A percentile compares a stretch with the other conserved stretches of the same genome.
Evolutionary conservation across 1,140 invertebrate species (phyloP).

Genomic region (Aphelinus atriplicis): DNA sequence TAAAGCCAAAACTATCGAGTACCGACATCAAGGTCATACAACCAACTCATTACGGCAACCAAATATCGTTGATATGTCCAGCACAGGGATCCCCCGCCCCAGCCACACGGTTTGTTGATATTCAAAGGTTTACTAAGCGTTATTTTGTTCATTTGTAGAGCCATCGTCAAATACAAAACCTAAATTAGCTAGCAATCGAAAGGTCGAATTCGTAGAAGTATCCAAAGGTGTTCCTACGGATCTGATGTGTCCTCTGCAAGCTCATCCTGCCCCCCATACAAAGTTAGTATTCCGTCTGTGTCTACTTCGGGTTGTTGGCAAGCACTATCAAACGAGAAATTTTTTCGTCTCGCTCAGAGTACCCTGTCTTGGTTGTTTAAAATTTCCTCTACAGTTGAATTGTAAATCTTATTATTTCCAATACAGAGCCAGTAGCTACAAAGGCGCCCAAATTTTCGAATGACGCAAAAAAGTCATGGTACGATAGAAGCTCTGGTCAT

Average conservation of each 20-base stretch:
- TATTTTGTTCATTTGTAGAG: slow-evolving; percentile 56
- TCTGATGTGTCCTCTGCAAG: slow-evolving; percentile 71
- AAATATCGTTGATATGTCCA: slow-evolving; percentile 72
- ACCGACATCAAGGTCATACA: slow-evolving; percentile 59
- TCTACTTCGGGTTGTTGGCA: too few relatives aligned
- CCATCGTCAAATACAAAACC: slow-evolving; percentile 68
- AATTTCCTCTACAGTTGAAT: not conserved
- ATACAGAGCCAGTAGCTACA: slow-evolving; percentile 79
- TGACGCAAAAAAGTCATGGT: slow-evolving; percentile 73
- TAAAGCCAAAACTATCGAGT: slow-evolving; percentile 67
- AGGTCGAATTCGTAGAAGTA: slow-evolving; percentile 62
- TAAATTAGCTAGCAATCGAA: slow-evolving; percentile 65
- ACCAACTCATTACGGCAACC: slow-evolving; percentile 54
- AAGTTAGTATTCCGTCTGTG: slow-evolving; percentile 47
- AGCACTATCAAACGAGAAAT: too few relatives aligned
- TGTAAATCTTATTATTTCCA: slow-evolving; percentile 13
- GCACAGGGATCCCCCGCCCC: slow-evolving; percentile 74
- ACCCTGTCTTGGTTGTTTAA: too few relatives aligned
- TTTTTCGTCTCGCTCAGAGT: too few relatives aligned
- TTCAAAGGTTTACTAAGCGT: not conserved
- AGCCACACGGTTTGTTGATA: slow-evolving; percentile 55
- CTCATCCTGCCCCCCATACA: slow-evolving; percentile 69
- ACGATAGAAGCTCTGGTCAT: slow-evolving; percentile 58
- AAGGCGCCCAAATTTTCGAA: slow-evolving; percentile 81
- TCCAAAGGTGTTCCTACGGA: slow-evolving; percentile 43